Conservation (phyloP, 2,888 invertebrate species). For the Encarsia formosa region DNA sequence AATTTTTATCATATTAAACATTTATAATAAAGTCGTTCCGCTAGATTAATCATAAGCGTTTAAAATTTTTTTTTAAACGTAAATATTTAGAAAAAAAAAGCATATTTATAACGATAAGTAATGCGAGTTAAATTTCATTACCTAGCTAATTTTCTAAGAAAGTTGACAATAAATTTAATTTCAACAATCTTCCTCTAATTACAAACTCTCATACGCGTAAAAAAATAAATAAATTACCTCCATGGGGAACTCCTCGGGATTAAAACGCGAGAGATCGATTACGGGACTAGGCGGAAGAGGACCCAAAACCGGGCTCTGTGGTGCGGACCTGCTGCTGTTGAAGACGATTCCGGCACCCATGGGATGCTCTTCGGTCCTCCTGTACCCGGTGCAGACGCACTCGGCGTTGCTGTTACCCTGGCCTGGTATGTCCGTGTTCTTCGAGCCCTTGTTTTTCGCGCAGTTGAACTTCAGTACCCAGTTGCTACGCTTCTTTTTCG, state of each 20-base stretch:
- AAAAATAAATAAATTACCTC: slow-evolving; percentile 36
- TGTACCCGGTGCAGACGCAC: slow-evolving; percentile 65
- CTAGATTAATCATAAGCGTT: too few relatives aligned
- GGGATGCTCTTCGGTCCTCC: slow-evolving; percentile 56
- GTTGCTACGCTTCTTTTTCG: slow-evolving; percentile 48
- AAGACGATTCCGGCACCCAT: slow-evolving; percentile 51
- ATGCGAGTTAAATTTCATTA: too few relatives aligned
- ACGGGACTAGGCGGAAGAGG: slow-evolving; percentile 50
- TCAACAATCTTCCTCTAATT: too few relatives aligned
- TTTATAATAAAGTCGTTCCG: too few relatives aligned
- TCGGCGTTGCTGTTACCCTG: slow-evolving; percentile 51
- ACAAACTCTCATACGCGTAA: too few relatives aligned
- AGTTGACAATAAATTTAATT: too few relatives aligned
- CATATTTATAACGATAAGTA: too few relatives aligned
- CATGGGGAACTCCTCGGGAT: slow-evolving; percentile 57
- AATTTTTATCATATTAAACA: too few relatives aligned
- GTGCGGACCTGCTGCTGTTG: slow-evolving; percentile 44
- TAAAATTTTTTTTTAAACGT: too few relatives aligned
- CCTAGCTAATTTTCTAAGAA: too few relatives aligned
- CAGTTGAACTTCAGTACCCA: slow-evolving; percentile 50
- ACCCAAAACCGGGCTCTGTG: slow-evolving; percentile 47
- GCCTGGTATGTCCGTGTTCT: slow-evolving; percentile 47
- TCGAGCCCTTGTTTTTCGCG: slow-evolving; percentile 47
- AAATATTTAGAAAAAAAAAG: too few relatives aligned
- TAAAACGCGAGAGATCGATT: slow-evolving; percentile 55